Evolutionary conservation across 2,797 vertebrate genomes (phyloP).

Genomic region (Denticeps clupeoides): DNA sequence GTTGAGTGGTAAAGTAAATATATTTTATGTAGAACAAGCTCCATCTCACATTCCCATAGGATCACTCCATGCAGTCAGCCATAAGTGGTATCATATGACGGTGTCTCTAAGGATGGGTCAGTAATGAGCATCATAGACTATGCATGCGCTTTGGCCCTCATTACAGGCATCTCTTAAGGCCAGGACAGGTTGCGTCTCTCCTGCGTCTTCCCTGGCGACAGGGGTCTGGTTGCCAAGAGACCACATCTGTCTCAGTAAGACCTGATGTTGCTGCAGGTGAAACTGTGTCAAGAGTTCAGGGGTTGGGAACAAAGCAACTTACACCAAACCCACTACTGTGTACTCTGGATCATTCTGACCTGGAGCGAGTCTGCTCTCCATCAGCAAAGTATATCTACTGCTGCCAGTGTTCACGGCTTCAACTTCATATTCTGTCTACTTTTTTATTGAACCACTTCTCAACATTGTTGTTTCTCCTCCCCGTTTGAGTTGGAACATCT

Average conservation of each 20-base stretch:
- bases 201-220: slow-evolving; percentile 11
- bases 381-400: too few species aligned
- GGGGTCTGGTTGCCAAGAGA: slow-evolving; percentile 22
- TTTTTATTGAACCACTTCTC: too few species aligned
- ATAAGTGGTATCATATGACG: too few species aligned
- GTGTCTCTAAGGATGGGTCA: too few species aligned
- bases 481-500: slow-evolving; percentile 31
- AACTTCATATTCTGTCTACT: too few species aligned
- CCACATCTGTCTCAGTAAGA: background rate
- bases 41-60: background rate
- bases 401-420: too few species aligned
- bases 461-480: slow-evolving; percentile 38
- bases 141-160: background rate
- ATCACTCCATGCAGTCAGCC: too few species aligned
- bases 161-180: slow-evolving; percentile 32
- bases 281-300: background rate
- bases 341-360: background rate
- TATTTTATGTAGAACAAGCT: too few species aligned
- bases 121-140: slow-evolving; percentile 5
- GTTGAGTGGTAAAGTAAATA: too few species aligned
- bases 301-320: background rate
- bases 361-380: too few species aligned
- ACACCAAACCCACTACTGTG: too few species aligned
- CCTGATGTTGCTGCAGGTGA: background rate
- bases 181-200: background rate